Conservation (phyloP, 2,797 vertebrate species). For the Fundulus diaphanus region DNA sequence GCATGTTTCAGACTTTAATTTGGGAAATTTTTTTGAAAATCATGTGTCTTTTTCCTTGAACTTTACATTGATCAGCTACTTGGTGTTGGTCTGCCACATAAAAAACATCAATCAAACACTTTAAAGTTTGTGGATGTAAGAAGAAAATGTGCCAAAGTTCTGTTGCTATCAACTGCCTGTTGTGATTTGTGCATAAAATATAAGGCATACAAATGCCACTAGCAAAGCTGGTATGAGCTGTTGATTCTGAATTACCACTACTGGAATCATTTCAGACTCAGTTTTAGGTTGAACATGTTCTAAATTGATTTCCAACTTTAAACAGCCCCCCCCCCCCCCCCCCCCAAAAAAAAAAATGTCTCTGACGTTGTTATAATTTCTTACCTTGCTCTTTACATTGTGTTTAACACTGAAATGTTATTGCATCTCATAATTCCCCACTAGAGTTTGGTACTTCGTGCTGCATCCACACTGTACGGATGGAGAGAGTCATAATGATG, state of each 20-base stretch:
- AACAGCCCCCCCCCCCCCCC: neutral
- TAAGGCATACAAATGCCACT: no score
- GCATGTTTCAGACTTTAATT: no score
- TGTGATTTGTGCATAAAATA: neutral
- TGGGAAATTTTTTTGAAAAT: no score
- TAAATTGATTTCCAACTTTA: neutral
- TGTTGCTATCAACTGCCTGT: neutral
- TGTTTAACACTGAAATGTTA: conserved; percentile 34
- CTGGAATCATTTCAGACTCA: neutral
- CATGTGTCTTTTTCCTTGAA: no score
- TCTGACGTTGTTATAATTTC: neutral
- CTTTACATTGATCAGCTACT: no score
- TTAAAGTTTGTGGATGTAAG: neutral
- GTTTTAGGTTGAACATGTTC: neutral
- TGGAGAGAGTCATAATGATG: conserved; percentile 61
- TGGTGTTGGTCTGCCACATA: neutral
- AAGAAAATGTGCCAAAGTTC: neutral
- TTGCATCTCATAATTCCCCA: conserved; percentile 16
- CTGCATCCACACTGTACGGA: conserved; percentile 26
- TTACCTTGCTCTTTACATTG: neutral
- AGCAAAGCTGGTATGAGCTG: neutral
- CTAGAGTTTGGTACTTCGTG: conserved; percentile 28
- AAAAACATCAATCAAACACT: neutral
- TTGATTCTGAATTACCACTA: neutral
- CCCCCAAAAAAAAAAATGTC: neutral